Base-by-base conservation (phyloP, 1,140 invertebrate species). In the Saxidomus purpurata region DNA sequence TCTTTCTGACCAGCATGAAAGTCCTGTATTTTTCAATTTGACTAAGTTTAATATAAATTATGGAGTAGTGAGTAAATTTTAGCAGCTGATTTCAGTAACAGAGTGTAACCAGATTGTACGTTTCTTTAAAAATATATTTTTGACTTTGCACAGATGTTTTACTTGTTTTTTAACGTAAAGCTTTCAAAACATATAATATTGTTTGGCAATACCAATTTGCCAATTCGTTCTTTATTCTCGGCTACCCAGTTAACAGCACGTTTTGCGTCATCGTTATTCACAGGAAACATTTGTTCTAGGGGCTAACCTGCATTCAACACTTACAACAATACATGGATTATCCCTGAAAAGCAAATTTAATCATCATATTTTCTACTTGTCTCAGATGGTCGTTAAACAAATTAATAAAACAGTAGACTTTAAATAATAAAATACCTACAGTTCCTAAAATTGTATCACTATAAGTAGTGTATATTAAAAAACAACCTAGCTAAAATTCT, bases 261-360 rank as follows among this genome's bases (percentile, higher is more conserved):
- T 31, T 91, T 93, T 13, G 93, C 94, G 89, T 95, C 95, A 43
- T 95, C 93, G 77, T 93, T 91, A 69, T 92, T 92, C 13, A 94
- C 92, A 43, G 95, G 95, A 90, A 93, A 95, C 79, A 92, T 94
- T 67, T 94, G 87, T 90, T 95, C 94, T 74, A n/a, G 94, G 94
- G 22, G 92, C 93, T 17, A 94, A 90, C 15, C 94, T 86, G 79
- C 95, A 95, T 61, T 95, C 95, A 19, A 95, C 95, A 91, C 93
- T 94, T 0, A 95, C 93, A 22, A 95, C 93, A 17, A 95, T 89
- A 92, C 95, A 94, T 34, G 90, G 90, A 25, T 91, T 86, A 71
- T 93, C 93, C 59, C 94, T 95, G 87, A 79, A 63, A 63, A 28
- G 25, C 19, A 63, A 11, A 22, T 43, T 8, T 8, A 43, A 43